Conservation (phyloP, 1,140 invertebrate species). For the Achroia grisella region DNA sequence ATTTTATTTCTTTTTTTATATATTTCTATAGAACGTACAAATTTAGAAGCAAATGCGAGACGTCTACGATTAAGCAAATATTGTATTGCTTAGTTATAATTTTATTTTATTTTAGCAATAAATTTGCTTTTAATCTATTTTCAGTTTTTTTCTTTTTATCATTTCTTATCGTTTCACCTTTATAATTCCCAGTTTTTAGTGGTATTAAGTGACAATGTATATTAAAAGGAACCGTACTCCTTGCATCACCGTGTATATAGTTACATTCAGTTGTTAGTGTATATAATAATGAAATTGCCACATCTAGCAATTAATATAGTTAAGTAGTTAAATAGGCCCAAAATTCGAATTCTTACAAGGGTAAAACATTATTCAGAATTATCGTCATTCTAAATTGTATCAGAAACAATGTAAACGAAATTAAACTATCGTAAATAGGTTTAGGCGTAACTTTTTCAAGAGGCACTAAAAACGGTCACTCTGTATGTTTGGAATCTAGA, state of each 20-base stretch:
- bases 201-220: conserved; percentile 48
- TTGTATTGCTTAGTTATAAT: conserved; percentile 67
- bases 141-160: conserved; percentile 55
- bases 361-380: conserved; percentile 43
- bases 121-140: conserved; percentile 72
- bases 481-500: conserved; percentile 22
- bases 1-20: conserved; percentile 28
- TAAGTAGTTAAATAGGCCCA: conserved; percentile 46
- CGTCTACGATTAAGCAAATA: conserved; percentile 46
- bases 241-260: conserved; percentile 67
- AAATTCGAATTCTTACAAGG: conserved; percentile 30
- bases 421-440: conserved; percentile 17
- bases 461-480: conserved; percentile 1
- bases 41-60: conserved; percentile 37
- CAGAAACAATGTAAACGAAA: conserved; percentile 24
- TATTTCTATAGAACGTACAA: conserved; percentile 52
- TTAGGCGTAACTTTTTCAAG: conserved; percentile 22
- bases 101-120: conserved; percentile 74
- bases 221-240: conserved; percentile 73
- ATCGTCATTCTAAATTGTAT: conserved; percentile 34
- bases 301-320: conserved; percentile 29
- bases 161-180: conserved; percentile 44
- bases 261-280: conserved; percentile 37
- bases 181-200: conserved; percentile 31
- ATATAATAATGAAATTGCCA: conserved; percentile 43